phyloP scores from a whole-genome alignment of 2,113 vertebrate species.

The Neofelis nebulosa region DNA sequence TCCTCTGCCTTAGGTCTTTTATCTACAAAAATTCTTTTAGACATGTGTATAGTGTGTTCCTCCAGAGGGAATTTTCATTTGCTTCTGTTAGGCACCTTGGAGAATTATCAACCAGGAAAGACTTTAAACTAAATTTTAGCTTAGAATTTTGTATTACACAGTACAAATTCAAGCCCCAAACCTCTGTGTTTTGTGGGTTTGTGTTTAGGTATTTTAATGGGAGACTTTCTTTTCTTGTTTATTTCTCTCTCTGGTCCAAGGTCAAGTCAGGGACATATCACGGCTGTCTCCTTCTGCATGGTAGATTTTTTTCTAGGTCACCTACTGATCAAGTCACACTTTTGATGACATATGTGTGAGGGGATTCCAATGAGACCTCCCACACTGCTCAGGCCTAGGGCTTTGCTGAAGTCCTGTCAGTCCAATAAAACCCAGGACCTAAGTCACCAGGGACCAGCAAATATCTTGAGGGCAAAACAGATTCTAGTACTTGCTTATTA shows the following conservation, averaged over 20 bases:
- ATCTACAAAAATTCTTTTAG: not conserved
- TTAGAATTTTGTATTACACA: not conserved
- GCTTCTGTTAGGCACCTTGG: not conserved
- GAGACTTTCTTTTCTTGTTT: not conserved
- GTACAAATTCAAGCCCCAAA: not conserved
- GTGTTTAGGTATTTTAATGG: not conserved
- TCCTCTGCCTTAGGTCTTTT: not conserved
- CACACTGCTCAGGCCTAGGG: not conserved
- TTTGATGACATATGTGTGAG: not conserved
- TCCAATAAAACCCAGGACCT: constrained; percentile 1
- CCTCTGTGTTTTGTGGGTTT: not conserved
- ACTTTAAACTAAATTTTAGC: constrained; percentile 19
- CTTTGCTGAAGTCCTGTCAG: not conserved
- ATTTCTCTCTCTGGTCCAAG: not conserved
- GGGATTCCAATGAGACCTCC: not conserved
- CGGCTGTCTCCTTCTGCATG: not conserved
- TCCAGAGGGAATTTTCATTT: constrained; percentile 8
- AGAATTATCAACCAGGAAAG: not conserved
- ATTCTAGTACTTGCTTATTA: not conserved
- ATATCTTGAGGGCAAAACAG: constrained; percentile 50
- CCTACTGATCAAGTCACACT: not conserved
- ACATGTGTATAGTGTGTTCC: not conserved
- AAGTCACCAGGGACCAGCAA: not conserved
- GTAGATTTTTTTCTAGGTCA: constrained; percentile 41
- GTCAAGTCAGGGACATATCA: not conserved